phyloP scores from a whole-genome alignment of 2,797 vertebrate species.

The Choloepus didactylus region DNA sequence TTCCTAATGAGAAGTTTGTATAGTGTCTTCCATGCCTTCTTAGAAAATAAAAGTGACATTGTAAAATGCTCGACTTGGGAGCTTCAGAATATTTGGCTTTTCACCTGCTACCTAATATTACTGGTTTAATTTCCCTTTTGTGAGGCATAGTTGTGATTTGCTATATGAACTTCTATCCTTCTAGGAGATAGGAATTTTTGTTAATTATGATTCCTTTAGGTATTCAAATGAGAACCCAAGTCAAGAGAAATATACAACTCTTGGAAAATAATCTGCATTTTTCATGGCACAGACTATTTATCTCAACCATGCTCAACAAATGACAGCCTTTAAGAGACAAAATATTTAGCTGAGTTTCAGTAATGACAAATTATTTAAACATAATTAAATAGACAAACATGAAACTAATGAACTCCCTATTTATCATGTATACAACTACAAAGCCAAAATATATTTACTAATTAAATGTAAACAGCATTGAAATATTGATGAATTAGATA shows the following conservation, averaged over 20 bases:
- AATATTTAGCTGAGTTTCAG: not conserved
- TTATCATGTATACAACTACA: not conserved
- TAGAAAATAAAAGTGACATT: not conserved
- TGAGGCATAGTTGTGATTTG: not conserved
- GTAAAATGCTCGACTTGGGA: not conserved
- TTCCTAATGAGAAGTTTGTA: not conserved
- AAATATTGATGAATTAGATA: not conserved
- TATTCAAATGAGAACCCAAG: slow-evolving; percentile 53
- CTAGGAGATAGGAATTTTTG: not conserved
- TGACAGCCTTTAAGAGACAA: not conserved
- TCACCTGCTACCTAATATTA: not conserved
- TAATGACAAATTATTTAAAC: not conserved
- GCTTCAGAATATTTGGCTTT: not conserved
- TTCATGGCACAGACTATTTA: not conserved
- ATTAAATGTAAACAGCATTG: slow-evolving; percentile 19
- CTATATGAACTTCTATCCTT: not conserved
- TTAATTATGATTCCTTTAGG: not conserved
- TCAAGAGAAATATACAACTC: not conserved
- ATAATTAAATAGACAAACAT: slow-evolving; percentile 44
- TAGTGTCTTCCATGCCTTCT: not conserved
- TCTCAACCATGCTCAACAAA: not conserved
- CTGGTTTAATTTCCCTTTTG: not conserved
- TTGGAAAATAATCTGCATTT: not conserved
- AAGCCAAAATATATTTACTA: not conserved
- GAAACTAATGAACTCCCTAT: not conserved